phyloP scores from a whole-genome alignment of 1,140 invertebrate species.

The Sinella curviseta region DNA sequence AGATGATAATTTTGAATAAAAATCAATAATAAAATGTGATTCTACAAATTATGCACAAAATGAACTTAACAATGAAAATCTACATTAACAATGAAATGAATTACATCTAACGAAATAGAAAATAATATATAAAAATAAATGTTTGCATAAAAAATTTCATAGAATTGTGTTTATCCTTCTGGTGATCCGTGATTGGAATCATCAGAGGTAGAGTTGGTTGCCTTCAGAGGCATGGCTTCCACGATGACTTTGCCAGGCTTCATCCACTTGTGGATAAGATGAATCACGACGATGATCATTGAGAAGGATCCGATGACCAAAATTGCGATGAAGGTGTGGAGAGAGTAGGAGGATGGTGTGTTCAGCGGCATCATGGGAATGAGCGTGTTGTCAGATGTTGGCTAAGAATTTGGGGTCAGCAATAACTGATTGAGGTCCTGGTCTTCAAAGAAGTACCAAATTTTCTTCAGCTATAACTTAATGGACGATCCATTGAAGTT shows the following conservation, averaged over 20 bases:
- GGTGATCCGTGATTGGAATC: background rate
- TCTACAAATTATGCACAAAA: too few relatives aligned
- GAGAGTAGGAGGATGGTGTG: background rate
- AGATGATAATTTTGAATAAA: too few relatives aligned
- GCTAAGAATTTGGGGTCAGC: background rate
- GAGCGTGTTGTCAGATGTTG: background rate
- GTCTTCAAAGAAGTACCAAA: slow-evolving; percentile 29
- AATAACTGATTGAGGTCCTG: background rate
- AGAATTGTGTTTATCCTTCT: too few relatives aligned
- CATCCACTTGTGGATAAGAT: background rate
- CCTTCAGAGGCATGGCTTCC: background rate
- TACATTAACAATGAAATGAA: background rate
- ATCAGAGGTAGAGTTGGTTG: background rate
- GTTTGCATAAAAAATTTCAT: too few relatives aligned
- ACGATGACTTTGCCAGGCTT: background rate
- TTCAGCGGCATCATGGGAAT: background rate
- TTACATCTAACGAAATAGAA: background rate
- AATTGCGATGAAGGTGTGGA: background rate
- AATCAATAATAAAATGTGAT: too few relatives aligned
- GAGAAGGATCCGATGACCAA: background rate
- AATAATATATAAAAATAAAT: too few relatives aligned
- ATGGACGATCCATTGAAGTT: slow-evolving; percentile 22
- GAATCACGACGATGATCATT: background rate
- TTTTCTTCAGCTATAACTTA: slow-evolving; percentile 24
- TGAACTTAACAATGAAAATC: too few relatives aligned